These are phyloP conservation scores for Pseudococcus jackbeardsleyi DNA, from an alignment of 2,888 invertebrate species.

Conservation along the genomic window DNA sequence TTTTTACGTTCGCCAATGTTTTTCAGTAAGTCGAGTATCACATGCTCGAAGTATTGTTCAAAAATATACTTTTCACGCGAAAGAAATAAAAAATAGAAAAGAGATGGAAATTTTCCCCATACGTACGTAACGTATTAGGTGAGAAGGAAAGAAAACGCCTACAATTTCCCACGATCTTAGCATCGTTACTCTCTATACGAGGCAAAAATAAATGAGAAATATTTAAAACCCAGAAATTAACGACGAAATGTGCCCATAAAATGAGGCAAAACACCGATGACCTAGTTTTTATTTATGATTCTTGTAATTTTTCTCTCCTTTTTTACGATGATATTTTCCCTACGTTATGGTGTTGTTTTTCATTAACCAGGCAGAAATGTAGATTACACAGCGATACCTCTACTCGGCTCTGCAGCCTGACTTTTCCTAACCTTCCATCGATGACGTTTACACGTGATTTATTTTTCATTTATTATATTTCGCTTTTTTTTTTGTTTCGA, in stretches of 20 bases:
- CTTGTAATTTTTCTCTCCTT: conserved; percentile 12
- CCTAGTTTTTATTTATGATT: conserved; percentile 46
- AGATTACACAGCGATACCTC: not conserved
- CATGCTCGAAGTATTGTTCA: conserved; percentile 9
- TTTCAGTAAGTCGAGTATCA: not conserved
- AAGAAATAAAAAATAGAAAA: not conserved
- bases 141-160: not conserved
- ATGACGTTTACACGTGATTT: not conserved
- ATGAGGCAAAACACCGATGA: conserved; percentile 8
- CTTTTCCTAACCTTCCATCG: not conserved
- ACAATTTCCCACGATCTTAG: not conserved
- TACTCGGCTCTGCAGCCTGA: not conserved
- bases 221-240: conserved; percentile 43
- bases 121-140: not conserved
- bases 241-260: conserved; percentile 2
- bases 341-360: conserved; percentile 11
- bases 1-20: conserved; percentile 25
- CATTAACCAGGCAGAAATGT: conserved; percentile 35
- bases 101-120: not conserved
- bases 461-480: not conserved
- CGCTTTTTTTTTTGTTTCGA: too few relatives aligned
- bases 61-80: not conserved
- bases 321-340: not conserved
- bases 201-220: conserved; percentile 19
- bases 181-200: not conserved